phyloP scores from a whole-genome alignment of 2,797 vertebrate genomes.

The Nasua narica region DNA sequence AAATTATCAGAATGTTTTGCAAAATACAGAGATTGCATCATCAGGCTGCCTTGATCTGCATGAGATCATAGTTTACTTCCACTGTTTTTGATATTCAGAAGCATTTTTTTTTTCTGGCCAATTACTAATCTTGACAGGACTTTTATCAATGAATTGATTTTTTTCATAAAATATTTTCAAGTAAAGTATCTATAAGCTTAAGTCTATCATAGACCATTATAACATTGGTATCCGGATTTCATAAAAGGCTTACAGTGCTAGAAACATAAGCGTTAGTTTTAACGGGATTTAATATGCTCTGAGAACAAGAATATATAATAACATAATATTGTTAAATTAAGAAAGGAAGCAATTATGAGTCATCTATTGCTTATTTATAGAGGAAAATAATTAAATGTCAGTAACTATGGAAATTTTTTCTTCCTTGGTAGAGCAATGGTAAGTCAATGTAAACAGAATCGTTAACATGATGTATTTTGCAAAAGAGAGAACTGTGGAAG shows the following conservation, averaged over 20 bases:
- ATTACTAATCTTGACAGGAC: neutral
- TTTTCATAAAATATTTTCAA: constrained; percentile 14
- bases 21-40: neutral
- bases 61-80: constrained; percentile 9
- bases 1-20: neutral
- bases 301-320: neutral
- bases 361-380: neutral
- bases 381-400: neutral
- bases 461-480: neutral
- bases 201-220: neutral
- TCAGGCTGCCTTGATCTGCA: neutral
- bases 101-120: neutral
- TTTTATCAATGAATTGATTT: neutral
- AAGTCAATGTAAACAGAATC: neutral
- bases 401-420: neutral
- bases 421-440: neutral
- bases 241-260: neutral
- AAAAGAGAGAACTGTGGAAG: neutral
- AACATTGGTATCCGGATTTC: neutral
- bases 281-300: neutral
- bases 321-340: neutral
- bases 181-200: neutral
- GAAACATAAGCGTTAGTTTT: neutral
- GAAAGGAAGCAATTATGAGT: neutral
- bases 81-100: constrained; percentile 2